Conservation (phyloP, 2,888 invertebrate species). For the Dastarcus helophoroides region DNA sequence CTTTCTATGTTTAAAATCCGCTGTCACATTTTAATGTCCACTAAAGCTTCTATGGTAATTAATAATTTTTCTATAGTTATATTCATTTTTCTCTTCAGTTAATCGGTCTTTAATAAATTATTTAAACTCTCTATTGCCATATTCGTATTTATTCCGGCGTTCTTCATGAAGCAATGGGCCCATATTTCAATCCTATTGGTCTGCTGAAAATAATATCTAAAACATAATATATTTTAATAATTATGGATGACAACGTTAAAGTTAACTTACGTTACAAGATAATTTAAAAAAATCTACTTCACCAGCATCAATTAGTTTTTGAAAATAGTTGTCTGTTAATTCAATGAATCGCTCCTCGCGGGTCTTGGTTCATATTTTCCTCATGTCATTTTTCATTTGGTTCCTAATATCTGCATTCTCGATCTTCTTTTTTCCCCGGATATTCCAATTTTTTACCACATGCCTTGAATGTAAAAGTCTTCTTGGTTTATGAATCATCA, state of each 20-base stretch:
- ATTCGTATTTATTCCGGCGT: slow-evolving; percentile 16
- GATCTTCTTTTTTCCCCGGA: slow-evolving; percentile 14
- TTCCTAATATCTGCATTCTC: slow-evolving; percentile 10
- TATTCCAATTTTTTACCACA: slow-evolving; percentile 17
- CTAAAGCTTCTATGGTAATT: too few species aligned
- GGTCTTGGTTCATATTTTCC: slow-evolving; percentile 14
- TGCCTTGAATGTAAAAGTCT: slow-evolving; percentile 18
- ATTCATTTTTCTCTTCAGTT: too few species aligned
- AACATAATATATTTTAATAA: slow-evolving; percentile 8
- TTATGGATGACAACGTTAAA: not conserved
- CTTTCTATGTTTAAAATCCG: too few species aligned
- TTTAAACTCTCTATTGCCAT: slow-evolving; percentile 18
- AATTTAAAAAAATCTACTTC: slow-evolving; percentile 15
- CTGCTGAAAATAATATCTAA: slow-evolving; percentile 17
- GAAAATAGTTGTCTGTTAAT: slow-evolving; percentile 12
- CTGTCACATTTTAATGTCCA: too few species aligned
- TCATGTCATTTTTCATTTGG: slow-evolving; percentile 14
- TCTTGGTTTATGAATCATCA: slow-evolving; percentile 12
- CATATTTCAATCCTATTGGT: slow-evolving; percentile 15
- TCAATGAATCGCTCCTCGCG: slow-evolving; percentile 12
- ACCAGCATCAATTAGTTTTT: slow-evolving; percentile 13
- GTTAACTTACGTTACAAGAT: slow-evolving; percentile 12
- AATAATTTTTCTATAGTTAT: too few species aligned
- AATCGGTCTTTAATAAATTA: slow-evolving; percentile 14
- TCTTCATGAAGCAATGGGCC: slow-evolving; percentile 16